Conservation (phyloP, 2,888 invertebrate genomes). For the Acanthoscelides obtectus region DNA sequence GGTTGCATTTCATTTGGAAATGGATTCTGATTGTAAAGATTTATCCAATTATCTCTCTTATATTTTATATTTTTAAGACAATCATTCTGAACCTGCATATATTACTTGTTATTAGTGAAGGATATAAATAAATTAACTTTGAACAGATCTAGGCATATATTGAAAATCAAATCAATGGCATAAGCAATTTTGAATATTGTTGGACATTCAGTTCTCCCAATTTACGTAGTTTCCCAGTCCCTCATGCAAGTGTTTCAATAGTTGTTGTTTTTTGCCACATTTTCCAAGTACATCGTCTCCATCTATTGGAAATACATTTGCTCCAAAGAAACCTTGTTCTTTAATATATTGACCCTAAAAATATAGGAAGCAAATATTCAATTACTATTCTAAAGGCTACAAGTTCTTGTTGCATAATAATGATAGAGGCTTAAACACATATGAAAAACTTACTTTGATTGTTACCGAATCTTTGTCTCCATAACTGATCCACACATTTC, state of each 20-base stretch:
- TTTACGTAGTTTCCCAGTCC: slow-evolving; percentile 17
- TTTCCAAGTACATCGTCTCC: slow-evolving; percentile 26
- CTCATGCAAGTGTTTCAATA: slow-evolving; percentile 20
- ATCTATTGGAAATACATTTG: slow-evolving; percentile 28
- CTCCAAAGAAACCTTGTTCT: slow-evolving; percentile 21
- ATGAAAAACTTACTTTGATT: slow-evolving; percentile 17
- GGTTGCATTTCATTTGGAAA: background rate
- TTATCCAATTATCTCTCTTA: background rate
- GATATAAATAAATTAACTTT: background rate
- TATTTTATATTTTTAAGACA: background rate
- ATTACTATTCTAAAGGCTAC: too few relatives aligned
- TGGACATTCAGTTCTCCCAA: slow-evolving; percentile 6
- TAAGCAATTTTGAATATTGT: too few relatives aligned
- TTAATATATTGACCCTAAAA: slow-evolving; percentile 26
- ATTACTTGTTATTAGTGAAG: background rate
- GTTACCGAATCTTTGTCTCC: slow-evolving; percentile 21
- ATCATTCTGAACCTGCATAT: background rate
- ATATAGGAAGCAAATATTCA: background rate
- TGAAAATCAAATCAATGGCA: too few relatives aligned
- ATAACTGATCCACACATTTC: slow-evolving; percentile 25
- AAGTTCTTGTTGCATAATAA: too few relatives aligned
- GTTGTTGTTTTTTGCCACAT: slow-evolving; percentile 23
- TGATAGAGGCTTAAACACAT: too few relatives aligned
- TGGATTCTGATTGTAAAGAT: too few relatives aligned
- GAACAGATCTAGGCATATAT: too few relatives aligned